Evolutionary conservation across 1,140 invertebrate genomes (phyloP).

Genomic region (Trialeurodes vaporariorum): DNA sequence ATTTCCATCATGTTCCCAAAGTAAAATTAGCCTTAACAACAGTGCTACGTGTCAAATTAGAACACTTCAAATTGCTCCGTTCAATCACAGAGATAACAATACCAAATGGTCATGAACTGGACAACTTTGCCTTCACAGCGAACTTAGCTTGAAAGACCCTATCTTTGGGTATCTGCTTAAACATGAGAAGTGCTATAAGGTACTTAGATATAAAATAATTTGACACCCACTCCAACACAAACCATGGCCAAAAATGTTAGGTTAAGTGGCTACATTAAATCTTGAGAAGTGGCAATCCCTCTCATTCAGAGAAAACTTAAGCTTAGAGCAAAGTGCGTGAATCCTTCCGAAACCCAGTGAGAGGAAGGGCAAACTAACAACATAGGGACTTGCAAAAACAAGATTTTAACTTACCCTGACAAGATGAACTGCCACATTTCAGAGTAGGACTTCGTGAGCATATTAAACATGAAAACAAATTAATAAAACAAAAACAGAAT

Average conservation of each 20-base stretch:
- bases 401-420: neutral
- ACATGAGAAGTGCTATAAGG: too few species aligned
- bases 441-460: neutral
- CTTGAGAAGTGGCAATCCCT: neutral
- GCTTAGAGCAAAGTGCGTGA: neutral
- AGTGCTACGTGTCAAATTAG: too few species aligned
- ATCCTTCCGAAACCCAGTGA: neutral
- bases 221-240: too few species aligned
- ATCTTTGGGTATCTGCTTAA: too few species aligned
- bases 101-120: too few species aligned
- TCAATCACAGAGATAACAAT: too few species aligned
- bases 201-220: too few species aligned
- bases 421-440: neutral
- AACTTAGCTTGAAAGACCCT: too few species aligned
- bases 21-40: too few species aligned
- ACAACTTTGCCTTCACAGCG: too few species aligned
- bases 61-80: too few species aligned
- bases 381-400: neutral
- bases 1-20: too few species aligned
- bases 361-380: neutral
- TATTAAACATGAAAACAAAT: neutral
- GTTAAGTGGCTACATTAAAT: neutral
- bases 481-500: neutral
- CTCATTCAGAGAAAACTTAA: neutral
- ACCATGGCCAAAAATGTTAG: neutral